Evolutionary conservation across 2,113 vertebrate species (phyloP), one percentile per base, ranked within the genome.

Genomic region (Rhabdornis inornatus): DNA sequence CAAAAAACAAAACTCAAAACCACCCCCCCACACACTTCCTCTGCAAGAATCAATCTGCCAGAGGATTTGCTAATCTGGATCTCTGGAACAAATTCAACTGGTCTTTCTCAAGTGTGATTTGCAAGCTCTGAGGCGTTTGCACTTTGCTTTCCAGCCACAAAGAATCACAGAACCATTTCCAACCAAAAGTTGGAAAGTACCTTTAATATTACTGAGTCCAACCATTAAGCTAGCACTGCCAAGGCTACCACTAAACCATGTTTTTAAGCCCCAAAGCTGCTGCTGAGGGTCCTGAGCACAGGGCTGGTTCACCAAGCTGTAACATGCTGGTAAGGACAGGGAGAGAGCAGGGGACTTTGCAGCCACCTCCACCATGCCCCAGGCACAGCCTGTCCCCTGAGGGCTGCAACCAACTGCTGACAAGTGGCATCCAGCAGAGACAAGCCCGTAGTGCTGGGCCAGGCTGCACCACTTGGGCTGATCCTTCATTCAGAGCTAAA

Each of bases 381-480:
- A 66, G 66, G 52, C 65, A 71, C 24, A 11, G 42, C 40, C 45
- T 57, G 24, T 35, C 69, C 17, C 69, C 50, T 13, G 10, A 47
- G 60, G 59, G 50, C 44, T 69, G 45, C 3, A 1, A 57, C 33
- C 1, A 2, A 12, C 25, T 8, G 59, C 55, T 89, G 82, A 20
- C 60, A 75, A 68, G 69, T 11, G 74, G 59, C 60, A 59, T 63
- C 72, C 47, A 1, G 3, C 60, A 66, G 74, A 28, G 42, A 68
- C 14, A 31, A 63, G 22, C 52, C 82, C 0, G 0, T 3, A 61
- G 70, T 3, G 0, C 15, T 42, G 68, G 52, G 56, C 42, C 59
- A 71, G 63, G 53, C 80, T 83, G 83, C 27, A 21, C 21, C 40
- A 28, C 76, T 61, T 40, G 71, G 89, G n/a, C 42, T 60, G 47